Evolutionary conservation across 1,140 invertebrate genomes (phyloP), one percentile per base, ranked within the genome.

Genomic region (Steinernema khuongi): DNA sequence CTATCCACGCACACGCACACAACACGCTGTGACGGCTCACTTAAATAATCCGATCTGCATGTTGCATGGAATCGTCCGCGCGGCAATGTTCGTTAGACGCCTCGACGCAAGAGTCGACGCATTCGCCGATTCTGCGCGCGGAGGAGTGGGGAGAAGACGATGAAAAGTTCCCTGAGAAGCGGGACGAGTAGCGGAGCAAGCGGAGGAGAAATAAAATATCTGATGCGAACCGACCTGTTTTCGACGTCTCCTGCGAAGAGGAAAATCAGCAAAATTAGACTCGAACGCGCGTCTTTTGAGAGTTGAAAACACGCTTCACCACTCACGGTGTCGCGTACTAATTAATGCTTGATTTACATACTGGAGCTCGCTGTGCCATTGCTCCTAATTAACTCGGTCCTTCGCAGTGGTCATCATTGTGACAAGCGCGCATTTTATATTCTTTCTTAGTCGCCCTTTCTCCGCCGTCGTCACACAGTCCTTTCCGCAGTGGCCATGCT

Each of bases 21-120:
- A 14, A 22, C 50, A 60, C 50, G 50, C 50, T 22, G 14, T 26
- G 50, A 11, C 50, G 50, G 22, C 50, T 60, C 50, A 60, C 50
- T 60, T 60, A 60, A n/a, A n/a, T n/a, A n/a, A 60, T 60, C 50
- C 50, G 50, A 60, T 60, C 50, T 60, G 50, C 11, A 60, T 60
- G 50, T 60, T 60, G 50, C 50, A 60, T 60, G 50, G 50, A 26
- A 60, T 60, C 50, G 14, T 60, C 19, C 22, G 11, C 26, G 7
- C 11, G 26, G 50, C 19, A 60, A 26, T 22, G 50, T 22, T 60
- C 7, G n/a, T n/a, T 60, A 11, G 36, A 11, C 36, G 7, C n/a
- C 7, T 60, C 50, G 4, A 17, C 22, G 50, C 50, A 14, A 60
- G 26, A 60, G 26, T 60, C 22, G 26, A 60, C 26, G 22, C 50